Evolutionary conservation across 2,113 vertebrate species (phyloP).

Genomic region (Sminthopsis crassicaudata): DNA sequence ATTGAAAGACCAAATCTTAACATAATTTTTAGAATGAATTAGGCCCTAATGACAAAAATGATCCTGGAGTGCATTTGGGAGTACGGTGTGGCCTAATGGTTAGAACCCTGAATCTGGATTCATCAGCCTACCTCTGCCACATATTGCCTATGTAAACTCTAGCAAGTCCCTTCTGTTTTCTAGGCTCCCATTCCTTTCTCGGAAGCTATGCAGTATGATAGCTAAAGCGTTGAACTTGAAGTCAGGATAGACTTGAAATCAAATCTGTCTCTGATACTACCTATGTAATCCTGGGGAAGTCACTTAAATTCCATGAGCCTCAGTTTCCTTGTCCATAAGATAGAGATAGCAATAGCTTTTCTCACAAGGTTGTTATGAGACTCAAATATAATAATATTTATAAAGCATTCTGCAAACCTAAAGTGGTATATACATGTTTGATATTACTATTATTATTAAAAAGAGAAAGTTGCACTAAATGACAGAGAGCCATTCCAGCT

Average conservation of each 20-base stretch:
- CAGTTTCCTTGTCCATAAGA: conserved; percentile 24
- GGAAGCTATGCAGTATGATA: background rate
- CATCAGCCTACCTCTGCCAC: background rate
- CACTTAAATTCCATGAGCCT: background rate
- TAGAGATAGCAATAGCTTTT: background rate
- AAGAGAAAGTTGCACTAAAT: background rate
- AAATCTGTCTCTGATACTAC: background rate
- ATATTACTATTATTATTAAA: background rate
- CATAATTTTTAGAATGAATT: background rate
- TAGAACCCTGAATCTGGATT: background rate
- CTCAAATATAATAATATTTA: background rate
- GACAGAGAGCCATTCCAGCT: background rate
- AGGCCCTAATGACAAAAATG: background rate
- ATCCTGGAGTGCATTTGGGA: background rate
- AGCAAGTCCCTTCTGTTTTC: background rate
- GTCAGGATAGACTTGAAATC: background rate
- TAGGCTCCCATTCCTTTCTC: background rate
- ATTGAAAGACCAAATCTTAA: background rate
- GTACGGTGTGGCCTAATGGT: background rate
- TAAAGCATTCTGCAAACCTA: background rate
- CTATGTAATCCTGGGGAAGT: background rate
- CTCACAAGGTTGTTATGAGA: background rate
- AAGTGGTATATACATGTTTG: background rate
- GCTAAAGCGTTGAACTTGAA: background rate
- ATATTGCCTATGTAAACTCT: background rate